Conservation (phyloP, 1,140 invertebrate genomes). For the Nasonia giraulti region DNA sequence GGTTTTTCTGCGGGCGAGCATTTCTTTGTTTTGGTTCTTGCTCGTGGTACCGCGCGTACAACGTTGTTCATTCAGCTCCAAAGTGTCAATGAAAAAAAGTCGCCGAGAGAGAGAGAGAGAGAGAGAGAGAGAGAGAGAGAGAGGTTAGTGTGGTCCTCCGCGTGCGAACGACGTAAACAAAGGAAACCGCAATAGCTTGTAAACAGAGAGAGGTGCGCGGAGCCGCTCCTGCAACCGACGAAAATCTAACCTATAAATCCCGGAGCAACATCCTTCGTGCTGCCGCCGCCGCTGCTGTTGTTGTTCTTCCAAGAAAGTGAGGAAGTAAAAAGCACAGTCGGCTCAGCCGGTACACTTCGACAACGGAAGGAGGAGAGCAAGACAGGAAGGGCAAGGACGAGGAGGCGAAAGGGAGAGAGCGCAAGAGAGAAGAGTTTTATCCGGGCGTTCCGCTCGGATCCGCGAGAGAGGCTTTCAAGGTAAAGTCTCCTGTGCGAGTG, state of each 20-base stretch:
- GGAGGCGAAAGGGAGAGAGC: background rate
- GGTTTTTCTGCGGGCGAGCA: too few species aligned
- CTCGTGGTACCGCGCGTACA: too few species aligned
- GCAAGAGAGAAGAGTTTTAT: background rate
- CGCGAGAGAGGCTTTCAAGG: background rate
- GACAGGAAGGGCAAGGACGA: background rate
- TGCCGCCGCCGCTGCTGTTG: background rate
- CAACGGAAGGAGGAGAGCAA: background rate
- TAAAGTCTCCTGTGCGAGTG: background rate
- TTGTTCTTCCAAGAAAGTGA: background rate
- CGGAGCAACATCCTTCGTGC: background rate
- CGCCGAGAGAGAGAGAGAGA: too few species aligned
- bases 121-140: background rate
- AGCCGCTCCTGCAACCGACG: background rate
- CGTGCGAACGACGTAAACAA: background rate
- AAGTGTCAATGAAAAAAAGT: background rate
- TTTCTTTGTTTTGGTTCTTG: too few species aligned
- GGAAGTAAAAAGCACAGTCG: background rate
- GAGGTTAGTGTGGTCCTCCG: background rate
- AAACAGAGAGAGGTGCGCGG: background rate
- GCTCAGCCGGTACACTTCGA: background rate
- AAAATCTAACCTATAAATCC: background rate
- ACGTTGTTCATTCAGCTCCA: background rate
- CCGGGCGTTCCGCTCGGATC: slow-evolving; percentile 1
- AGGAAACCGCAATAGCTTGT: background rate